Evolutionary conservation across 1,140 invertebrate genomes (phyloP).

Genomic region (Octopus bimaculoides): DNA sequence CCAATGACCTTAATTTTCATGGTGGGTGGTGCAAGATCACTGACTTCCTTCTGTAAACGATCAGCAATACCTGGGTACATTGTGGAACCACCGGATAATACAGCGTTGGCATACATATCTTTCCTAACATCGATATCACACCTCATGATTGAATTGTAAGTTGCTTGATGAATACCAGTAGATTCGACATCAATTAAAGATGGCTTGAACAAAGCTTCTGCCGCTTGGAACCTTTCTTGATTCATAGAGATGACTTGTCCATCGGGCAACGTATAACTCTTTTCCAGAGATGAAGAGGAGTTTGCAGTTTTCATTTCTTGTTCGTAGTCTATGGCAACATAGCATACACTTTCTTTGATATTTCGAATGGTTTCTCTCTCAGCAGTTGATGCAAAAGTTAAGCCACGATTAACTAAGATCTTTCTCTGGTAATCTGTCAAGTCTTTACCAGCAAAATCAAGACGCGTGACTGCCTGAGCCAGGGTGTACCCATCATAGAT

Average conservation of each 20-base stretch:
- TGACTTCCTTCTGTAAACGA: conserved; percentile 56
- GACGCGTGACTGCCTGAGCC: conserved; percentile 77
- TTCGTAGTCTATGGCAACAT: conserved; percentile 90
- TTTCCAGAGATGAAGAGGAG: conserved; percentile 48
- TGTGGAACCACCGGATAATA: conserved; percentile 85
- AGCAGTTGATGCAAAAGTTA: conserved; percentile 86
- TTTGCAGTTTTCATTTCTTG: conserved; percentile 93
- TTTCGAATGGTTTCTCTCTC: conserved; percentile 45
- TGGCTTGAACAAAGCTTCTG: conserved; percentile 61
- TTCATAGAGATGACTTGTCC: conserved; percentile 55
- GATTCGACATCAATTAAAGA: conserved; percentile 70
- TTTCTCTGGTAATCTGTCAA: conserved; percentile 96
- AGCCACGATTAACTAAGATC: conserved; percentile 88
- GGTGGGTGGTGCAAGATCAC: conserved; percentile 57
- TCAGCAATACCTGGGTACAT: conserved; percentile 66
- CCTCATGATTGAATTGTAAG: conserved; percentile 82
- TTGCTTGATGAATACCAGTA: conserved; percentile 60
- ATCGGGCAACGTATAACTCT: conserved; percentile 60
- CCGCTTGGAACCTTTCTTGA: conserved; percentile 56
- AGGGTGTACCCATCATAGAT: conserved; percentile 77
- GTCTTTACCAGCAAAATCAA: conserved; percentile 89
- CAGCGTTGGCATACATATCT: conserved; percentile 88
- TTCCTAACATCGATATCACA: conserved; percentile 75
- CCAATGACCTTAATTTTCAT: conserved; percentile 47
- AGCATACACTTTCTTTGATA: conserved; percentile 81